Base-by-base conservation (phyloP, 2,888 invertebrate genomes). In the Lottia scabra region DNA sequence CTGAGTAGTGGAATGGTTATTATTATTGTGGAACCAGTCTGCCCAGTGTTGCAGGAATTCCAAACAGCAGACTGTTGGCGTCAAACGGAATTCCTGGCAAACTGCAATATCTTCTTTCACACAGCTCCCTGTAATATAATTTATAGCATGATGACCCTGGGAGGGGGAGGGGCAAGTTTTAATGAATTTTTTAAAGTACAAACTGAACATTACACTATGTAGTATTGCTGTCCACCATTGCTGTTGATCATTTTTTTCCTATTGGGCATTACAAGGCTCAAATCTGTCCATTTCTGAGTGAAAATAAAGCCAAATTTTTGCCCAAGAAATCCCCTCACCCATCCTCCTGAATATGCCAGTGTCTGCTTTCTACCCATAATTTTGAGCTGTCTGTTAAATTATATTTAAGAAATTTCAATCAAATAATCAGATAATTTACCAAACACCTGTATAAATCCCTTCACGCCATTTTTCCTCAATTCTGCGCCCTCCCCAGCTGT, bases 401-500 rank as follows among this genome's bases (percentile, higher is more conserved):
- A n/a, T n/a, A n/a, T n/a, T n/a, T n/a, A n/a, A n/a, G n/a, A 48
- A 48, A 48, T 48, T 12, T 13, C 15, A 19, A 16, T 19, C 48
- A 6, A 30, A 30, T 30, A 30, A 5, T 4, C n/a, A 30, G 8
- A 5, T 8, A 38, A 38, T 38, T 78, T 75, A 83, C 84, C 84
- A 64, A 83, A 70, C 1, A 85, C 77, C 26, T 80, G 83, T 64
- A 85, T 82, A 38, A 73, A 75, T 12, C 80, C 81, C 1, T 64
- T 67, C 27, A 85, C 71, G 10, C 81, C 80, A 12, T 80, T 78
- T n/a, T 72, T 43, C n/a, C 85, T 71, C 1, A 85, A 78, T 38
- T 82, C 79, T 45, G 74, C 77, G 16, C 83, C 85, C 62, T 85
- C 85, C 12, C 72, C 68, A 0, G 80, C 71, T 1, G 83, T 83